Percentiles rank a stretch among this genome's conserved stretches.
phyloP scores from a whole-genome alignment of 2,888 invertebrate species.

The Papilio protenor region DNA sequence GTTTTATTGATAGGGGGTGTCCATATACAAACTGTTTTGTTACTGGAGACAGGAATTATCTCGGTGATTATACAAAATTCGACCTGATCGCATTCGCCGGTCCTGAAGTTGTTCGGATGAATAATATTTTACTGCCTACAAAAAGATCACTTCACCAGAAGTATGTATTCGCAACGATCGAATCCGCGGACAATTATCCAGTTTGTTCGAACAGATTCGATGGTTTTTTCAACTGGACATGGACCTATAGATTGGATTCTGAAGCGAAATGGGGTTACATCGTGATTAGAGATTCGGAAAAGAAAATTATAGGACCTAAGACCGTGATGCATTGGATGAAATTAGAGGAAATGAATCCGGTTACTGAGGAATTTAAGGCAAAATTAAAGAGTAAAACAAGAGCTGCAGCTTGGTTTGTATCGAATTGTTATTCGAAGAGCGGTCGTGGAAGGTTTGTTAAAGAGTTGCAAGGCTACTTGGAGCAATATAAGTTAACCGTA shows the following conservation, averaged over 20 bases:
- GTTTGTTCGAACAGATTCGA: conserved; percentile 54
- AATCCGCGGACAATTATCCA: conserved; percentile 63
- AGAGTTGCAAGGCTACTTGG: conserved; percentile 54
- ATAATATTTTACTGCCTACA: conserved; percentile 49
- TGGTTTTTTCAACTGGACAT: conserved; percentile 65
- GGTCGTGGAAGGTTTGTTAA: conserved; percentile 52
- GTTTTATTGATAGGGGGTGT: conserved; percentile 61
- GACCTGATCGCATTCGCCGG: conserved; percentile 65
- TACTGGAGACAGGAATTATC: conserved; percentile 54
- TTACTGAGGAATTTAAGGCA: conserved; percentile 50
- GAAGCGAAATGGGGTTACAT: conserved; percentile 63
- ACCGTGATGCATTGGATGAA: conserved; percentile 56
- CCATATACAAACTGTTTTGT: conserved; percentile 64
- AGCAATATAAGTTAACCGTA: conserved; percentile 56
- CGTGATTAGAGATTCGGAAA: conserved; percentile 54
- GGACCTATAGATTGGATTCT: conserved; percentile 63
- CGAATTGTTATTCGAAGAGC: conserved; percentile 59
- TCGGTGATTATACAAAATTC: conserved; percentile 56
- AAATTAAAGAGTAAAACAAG: conserved; percentile 52
- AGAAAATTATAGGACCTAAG: conserved; percentile 57
- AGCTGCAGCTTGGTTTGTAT: conserved; percentile 66
- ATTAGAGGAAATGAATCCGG: conserved; percentile 55
- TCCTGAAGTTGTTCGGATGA: conserved; percentile 52
- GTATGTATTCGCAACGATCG: conserved; percentile 61
- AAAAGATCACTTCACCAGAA: conserved; percentile 59